Conservation (phyloP, 2,797 vertebrate genomes). For the Hemibagrus guttatus region DNA sequence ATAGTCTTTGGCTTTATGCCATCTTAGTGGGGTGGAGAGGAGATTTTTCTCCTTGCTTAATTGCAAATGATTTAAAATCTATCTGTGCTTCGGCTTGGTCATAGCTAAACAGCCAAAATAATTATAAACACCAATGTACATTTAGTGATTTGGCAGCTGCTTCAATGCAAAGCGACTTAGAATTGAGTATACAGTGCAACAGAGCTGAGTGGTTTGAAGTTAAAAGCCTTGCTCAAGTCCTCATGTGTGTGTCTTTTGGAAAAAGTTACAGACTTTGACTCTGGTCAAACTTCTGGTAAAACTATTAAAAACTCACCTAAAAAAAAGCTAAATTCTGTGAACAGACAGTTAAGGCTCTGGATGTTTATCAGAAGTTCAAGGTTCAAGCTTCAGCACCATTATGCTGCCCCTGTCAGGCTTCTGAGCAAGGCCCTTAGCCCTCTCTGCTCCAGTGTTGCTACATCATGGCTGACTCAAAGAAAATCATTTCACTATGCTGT, state of each 20-base stretch:
- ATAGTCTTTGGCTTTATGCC: slow-evolving; percentile 64
- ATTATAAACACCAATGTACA: slow-evolving; percentile 66
- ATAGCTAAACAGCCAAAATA: slow-evolving; percentile 69
- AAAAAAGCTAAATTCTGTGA: not conserved
- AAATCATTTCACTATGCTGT: too few relatives aligned
- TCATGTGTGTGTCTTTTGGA: not conserved
- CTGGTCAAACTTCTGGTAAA: not conserved
- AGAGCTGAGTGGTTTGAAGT: not conserved
- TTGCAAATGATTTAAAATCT: slow-evolving; percentile 74
- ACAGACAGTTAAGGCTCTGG: too few relatives aligned
- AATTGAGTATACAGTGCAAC: not conserved
- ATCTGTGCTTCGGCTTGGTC: slow-evolving; percentile 63
- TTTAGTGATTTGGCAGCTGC: slow-evolving; percentile 18
- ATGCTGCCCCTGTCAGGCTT: too few relatives aligned
- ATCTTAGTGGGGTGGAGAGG: slow-evolving; percentile 62
- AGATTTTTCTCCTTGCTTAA: slow-evolving; percentile 68
- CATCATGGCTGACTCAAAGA: too few relatives aligned
- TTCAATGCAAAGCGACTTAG: not conserved
- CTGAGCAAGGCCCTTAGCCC: too few relatives aligned
- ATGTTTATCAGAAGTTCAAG: too few relatives aligned
- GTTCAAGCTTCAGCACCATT: too few relatives aligned
- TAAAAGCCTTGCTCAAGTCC: not conserved
- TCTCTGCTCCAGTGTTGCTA: too few relatives aligned
- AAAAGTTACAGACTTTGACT: not conserved
- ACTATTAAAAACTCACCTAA: not conserved